Conservation (phyloP, 2,113 vertebrate species). For the Chrysemys picta region DNA sequence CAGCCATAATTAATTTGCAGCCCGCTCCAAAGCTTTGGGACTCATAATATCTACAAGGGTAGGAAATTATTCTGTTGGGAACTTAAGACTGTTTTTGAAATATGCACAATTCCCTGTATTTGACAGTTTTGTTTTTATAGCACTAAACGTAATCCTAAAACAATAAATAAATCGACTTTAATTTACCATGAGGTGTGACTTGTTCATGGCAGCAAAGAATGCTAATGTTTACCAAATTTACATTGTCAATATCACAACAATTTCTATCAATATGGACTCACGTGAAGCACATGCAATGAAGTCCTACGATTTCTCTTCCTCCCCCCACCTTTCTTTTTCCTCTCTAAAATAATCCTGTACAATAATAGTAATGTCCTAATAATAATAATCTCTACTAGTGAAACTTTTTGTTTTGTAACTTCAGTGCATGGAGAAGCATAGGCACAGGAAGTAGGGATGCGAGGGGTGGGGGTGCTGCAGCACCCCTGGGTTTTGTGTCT, state of each 20-base stretch:
- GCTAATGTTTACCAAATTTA: background rate
- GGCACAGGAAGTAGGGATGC: too few species aligned
- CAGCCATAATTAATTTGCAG: background rate
- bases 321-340: background rate
- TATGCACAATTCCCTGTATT: background rate
- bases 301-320: background rate
- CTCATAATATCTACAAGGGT: background rate
- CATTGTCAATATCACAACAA: background rate
- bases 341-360: background rate
- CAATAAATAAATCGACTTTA: background rate
- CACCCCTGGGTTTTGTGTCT: too few species aligned
- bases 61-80: background rate
- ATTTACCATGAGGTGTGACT: background rate
- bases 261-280: background rate
- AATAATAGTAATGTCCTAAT: background rate
- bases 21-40: background rate
- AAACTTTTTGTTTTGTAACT: background rate
- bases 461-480: too few species aligned
- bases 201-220: background rate
- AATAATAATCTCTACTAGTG: background rate
- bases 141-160: background rate
- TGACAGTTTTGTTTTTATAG: background rate
- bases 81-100: background rate
- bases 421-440: background rate
- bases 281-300: background rate